phyloP scores from a whole-genome alignment of 2,113 vertebrate genomes.

The Triplophysa tibetana region DNA sequence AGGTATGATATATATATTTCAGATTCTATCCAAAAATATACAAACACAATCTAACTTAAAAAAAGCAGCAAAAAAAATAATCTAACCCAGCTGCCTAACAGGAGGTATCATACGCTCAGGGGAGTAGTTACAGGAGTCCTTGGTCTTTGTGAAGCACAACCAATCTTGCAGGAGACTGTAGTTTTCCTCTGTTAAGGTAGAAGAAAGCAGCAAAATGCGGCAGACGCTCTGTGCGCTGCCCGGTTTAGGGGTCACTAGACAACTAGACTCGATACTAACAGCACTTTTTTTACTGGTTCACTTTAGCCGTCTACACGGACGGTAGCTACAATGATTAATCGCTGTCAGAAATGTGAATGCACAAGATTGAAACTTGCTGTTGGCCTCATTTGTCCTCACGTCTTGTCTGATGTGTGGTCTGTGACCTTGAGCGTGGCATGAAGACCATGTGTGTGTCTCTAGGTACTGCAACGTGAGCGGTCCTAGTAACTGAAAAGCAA shows the following conservation, averaged over 20 bases:
- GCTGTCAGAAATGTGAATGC: slow-evolving; percentile 28
- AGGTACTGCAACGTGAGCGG: background rate
- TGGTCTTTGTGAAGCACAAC: slow-evolving; percentile 18
- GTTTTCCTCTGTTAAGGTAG: slow-evolving; percentile 36
- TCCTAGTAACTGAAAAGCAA: background rate
- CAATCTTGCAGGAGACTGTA: slow-evolving; percentile 26
- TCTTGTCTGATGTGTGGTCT: slow-evolving; percentile 23
- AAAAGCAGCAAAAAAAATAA: background rate
- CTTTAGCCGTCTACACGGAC: slow-evolving; percentile 5
- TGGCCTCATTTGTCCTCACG: background rate
- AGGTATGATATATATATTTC: slow-evolving; percentile 8
- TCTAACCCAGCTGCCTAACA: slow-evolving; percentile 38
- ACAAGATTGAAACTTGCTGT: slow-evolving; percentile 8
- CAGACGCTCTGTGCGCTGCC: background rate
- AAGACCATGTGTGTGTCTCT: slow-evolving; percentile 1
- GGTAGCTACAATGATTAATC: slow-evolving; percentile 18
- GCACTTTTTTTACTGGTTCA: slow-evolving; percentile 35
- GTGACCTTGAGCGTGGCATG: slow-evolving; percentile 4
- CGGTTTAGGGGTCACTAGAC: background rate
- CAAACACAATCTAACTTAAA: slow-evolving; percentile 21
- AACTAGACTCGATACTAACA: slow-evolving; percentile 1
- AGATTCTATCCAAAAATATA: slow-evolving; percentile 28
- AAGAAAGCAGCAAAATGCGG: slow-evolving; percentile 27
- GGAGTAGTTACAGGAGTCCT: slow-evolving; percentile 43
- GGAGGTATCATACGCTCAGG: slow-evolving; percentile 49